Evolutionary conservation across 2,113 vertebrate genomes (phyloP), one percentile per base, ranked within the genome.

Genomic region (Prolemur simus): DNA sequence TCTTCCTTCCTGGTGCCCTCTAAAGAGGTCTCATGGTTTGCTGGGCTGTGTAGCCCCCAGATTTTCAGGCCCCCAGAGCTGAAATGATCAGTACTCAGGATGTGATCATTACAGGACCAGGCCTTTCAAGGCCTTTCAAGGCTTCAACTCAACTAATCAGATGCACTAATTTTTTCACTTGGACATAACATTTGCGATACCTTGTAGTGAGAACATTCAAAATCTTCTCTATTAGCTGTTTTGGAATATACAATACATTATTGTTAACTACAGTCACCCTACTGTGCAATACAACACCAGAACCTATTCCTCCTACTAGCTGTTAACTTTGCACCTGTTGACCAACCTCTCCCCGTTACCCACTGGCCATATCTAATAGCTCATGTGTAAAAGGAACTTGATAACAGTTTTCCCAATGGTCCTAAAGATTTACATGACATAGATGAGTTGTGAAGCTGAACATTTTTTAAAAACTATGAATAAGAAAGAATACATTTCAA

Each of bases 401-500:
- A 20, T 25, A 27, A 52, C 29, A 10, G 42, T 6, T 76, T 66
- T 68, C 47, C 37, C 32, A 15, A 29, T 17, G n/a, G 9, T 42
- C 25, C 27, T 32, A 32, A 87, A 90, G 47, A 17, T 27, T 76
- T 95, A 47, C 4, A 34, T 64, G 68, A 68, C 5, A 47, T 56
- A 47, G 63, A 66, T 12, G 14, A 69, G 69, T 49, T 42, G 23
- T 37, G 37, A 84, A 69, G 39, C 23, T 49, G 9, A 77, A 32
- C 9, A 3, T 39, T n/a, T 56, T 89, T 90, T 64, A 5, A 66
- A 84, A 77, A 68, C 12, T 69, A 6, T 76, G 39, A 64, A 47
- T 89, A 63, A 32, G 76, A 77, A 84, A 90, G 37, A 68, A 39
- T 74, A 82, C 27, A 54, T 89, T 84, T 93, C 23, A 47, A 25